Conservation (phyloP, 2,113 vertebrate species). For the Campylorhamphus procurvoides region DNA sequence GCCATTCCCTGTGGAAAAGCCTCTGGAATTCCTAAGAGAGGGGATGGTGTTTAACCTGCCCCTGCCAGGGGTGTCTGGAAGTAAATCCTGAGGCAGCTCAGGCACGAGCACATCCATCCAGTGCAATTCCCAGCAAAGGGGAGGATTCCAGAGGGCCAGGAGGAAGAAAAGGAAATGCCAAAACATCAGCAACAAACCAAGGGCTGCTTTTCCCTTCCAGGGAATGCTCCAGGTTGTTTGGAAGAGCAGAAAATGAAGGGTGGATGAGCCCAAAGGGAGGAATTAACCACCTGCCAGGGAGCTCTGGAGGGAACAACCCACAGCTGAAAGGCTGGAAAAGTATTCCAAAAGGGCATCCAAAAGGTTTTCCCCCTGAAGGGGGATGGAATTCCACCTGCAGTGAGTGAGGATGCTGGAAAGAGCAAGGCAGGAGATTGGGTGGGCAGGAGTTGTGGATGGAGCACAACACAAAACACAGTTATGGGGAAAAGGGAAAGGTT, state of each 20-base stretch:
- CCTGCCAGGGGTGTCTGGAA: neutral
- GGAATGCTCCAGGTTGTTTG: neutral
- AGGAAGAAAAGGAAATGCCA: neutral
- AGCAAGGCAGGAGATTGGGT: neutral
- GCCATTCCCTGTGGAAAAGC: neutral
- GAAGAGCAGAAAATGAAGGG: neutral
- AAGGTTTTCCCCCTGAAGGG: neutral
- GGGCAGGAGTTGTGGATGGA: neutral
- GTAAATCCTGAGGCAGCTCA: neutral
- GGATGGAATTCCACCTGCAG: neutral
- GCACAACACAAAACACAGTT: neutral
- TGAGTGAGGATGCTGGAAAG: neutral
- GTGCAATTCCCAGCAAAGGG: neutral
- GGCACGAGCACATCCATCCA: neutral
- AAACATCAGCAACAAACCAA: neutral
- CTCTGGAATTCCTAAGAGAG: neutral
- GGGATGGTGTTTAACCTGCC: neutral
- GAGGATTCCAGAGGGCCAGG: neutral
- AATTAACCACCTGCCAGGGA: neutral
- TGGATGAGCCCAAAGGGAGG: neutral
- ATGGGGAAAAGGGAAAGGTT: neutral
- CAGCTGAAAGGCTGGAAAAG: neutral
- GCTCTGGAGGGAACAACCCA: neutral
- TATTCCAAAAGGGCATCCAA: neutral
- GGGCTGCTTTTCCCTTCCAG: neutral